Evolutionary conservation across 2,797 vertebrate species (phyloP).

Genomic region (Schizopygopsis pylzovi): DNA sequence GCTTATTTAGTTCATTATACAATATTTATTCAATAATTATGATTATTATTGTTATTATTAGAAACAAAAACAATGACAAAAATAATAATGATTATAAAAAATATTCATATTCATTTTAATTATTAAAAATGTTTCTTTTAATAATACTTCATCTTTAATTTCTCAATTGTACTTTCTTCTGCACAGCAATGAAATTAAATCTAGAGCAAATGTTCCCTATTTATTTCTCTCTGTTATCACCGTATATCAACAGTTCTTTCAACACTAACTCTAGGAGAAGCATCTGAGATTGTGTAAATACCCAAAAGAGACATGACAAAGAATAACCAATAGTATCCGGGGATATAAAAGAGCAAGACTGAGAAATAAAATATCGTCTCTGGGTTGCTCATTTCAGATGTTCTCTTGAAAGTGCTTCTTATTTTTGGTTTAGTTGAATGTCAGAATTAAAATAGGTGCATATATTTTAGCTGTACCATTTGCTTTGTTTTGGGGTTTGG

Average conservation of each 20-base stretch:
- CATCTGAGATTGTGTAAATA: background rate
- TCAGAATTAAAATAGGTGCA: constrained; percentile 25
- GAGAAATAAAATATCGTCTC: background rate
- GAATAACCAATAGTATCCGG: background rate
- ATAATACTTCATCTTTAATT: background rate
- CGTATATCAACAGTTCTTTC: background rate
- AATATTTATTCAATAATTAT: background rate
- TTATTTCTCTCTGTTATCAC: background rate
- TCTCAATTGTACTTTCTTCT: background rate
- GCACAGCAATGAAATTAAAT: background rate
- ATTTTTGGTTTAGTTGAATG: constrained; percentile 12
- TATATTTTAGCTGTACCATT: constrained; percentile 2
- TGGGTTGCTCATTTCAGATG: background rate
- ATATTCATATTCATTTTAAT: background rate
- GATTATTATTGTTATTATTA: background rate
- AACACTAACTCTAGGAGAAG: background rate
- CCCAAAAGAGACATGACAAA: background rate
- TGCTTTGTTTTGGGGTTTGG: background rate
- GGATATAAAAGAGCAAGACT: background rate
- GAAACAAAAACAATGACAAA: background rate
- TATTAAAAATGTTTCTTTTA: background rate
- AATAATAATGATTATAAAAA: background rate
- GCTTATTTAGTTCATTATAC: background rate
- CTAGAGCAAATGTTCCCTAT: background rate
- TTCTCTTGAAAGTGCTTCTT: background rate